Conservation (phyloP, 92 coral and sea anemone genomes). For the Porites cylindrica region DNA sequence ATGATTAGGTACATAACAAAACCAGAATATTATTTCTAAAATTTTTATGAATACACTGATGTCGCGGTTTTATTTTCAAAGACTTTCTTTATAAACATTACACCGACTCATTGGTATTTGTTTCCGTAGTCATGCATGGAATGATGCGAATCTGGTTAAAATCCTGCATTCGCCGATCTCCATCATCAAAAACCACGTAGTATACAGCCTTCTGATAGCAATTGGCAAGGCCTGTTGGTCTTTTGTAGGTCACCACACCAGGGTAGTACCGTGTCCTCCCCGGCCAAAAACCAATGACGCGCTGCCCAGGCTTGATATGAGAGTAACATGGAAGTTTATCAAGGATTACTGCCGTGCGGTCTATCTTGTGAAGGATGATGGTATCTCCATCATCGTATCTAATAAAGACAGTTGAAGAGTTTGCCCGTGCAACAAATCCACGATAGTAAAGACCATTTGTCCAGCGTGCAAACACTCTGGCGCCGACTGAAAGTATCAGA, state of each 20-base stretch:
- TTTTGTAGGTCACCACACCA: slow-evolving; percentile 3
- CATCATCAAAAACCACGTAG: slow-evolving; percentile 37
- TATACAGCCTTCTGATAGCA: slow-evolving; percentile 17
- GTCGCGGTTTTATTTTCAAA: no score
- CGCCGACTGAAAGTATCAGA: slow-evolving; percentile 31
- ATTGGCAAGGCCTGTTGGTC: background rate
- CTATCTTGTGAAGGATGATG: slow-evolving; percentile 19
- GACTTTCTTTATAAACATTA: no score
- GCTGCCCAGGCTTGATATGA: slow-evolving; percentile 15
- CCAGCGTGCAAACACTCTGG: slow-evolving; percentile 54
- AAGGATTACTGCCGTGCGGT: slow-evolving; percentile 26
- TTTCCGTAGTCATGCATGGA: background rate
- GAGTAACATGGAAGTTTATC: slow-evolving; percentile 18
- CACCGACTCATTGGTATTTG: no score
- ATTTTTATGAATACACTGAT: no score
- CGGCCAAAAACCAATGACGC: slow-evolving; percentile 50
- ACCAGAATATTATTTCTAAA: no score
- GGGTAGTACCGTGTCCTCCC: slow-evolving; percentile 34
- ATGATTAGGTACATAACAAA: no score
- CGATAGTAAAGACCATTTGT: slow-evolving; percentile 33
- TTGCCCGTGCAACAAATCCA: slow-evolving; percentile 21
- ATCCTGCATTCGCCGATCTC: slow-evolving; percentile 25
- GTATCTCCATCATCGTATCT: slow-evolving; percentile 40
- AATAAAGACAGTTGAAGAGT: slow-evolving; percentile 12
- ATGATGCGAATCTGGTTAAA: slow-evolving; percentile 34